Percentiles rank a stretch among this genome's conserved stretches.
phyloP scores from a whole-genome alignment of 2,113 vertebrate genomes.

The Macquaria australasica region DNA sequence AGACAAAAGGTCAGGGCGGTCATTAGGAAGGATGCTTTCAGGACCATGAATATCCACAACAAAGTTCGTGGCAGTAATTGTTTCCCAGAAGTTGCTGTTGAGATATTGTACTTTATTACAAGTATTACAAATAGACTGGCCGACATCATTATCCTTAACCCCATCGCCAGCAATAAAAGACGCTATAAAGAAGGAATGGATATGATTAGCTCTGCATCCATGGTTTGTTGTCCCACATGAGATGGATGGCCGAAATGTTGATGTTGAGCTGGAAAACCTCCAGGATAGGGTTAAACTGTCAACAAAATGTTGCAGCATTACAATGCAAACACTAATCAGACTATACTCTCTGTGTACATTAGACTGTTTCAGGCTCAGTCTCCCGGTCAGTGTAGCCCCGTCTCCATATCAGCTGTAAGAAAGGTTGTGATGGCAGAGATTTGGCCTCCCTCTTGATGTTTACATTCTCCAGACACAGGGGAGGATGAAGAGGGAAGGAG shows the following conservation, averaged over 20 bases:
- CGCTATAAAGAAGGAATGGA: not conserved
- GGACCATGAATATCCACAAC: not conserved
- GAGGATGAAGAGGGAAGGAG: constrained; percentile 49
- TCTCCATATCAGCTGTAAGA: constrained; percentile 44
- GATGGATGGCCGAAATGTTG: not conserved
- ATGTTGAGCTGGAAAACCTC: not conserved
- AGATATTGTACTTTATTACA: not conserved
- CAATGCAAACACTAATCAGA: constrained; percentile 21
- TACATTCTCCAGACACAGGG: constrained; percentile 70
- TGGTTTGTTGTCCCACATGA: not conserved
- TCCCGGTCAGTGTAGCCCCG: constrained; percentile 9
- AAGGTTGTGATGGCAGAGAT: constrained; percentile 46
- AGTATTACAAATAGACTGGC: not conserved
- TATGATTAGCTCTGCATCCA: not conserved
- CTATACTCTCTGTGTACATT: constrained; percentile 17
- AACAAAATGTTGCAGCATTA: constrained; percentile 15
- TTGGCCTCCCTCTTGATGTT: constrained; percentile 59
- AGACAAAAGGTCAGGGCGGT: constrained; percentile 1
- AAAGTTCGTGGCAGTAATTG: not conserved
- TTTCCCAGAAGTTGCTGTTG: not conserved
- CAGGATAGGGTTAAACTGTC: constrained; percentile 15
- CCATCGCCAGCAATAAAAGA: constrained; percentile 16
- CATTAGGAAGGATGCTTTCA: not conserved
- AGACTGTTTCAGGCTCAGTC: not conserved
- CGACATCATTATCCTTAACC: not conserved